Percentiles rank a stretch among this genome's conserved stretches.
These are phyloP conservation scores for Festucalex cinctus DNA, from an alignment of 2,113 vertebrate species.

Conservation along the genomic window DNA sequence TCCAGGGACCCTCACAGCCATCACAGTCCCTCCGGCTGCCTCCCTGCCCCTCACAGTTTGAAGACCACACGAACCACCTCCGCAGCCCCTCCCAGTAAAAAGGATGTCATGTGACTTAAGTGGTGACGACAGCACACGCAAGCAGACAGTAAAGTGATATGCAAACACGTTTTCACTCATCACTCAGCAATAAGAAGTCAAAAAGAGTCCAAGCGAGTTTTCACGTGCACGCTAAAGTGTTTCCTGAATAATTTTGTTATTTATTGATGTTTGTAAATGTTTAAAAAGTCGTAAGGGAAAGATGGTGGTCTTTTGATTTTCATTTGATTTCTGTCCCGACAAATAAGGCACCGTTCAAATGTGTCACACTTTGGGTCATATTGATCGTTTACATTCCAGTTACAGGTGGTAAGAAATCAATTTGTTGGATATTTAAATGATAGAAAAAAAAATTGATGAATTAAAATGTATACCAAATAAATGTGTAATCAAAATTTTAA, in stretches of 20 bases:
- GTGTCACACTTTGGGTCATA: slow-evolving; percentile 60
- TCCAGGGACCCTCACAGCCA: slow-evolving; percentile 71
- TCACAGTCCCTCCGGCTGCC: slow-evolving; percentile 76
- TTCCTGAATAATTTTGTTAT: slow-evolving; percentile 8
- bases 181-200: not conserved
- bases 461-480: not conserved
- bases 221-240: not conserved
- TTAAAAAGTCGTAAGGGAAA: not conserved
- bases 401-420: slow-evolving; percentile 10
- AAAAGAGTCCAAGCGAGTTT: not conserved
- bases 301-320: not conserved
- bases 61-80: slow-evolving; percentile 26
- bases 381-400: slow-evolving; percentile 55
- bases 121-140: not conserved
- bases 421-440: not conserved
- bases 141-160: not conserved
- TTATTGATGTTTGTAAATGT: slow-evolving; percentile 18
- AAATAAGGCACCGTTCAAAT: slow-evolving; percentile 11
- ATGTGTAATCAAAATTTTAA: no score
- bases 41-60: slow-evolving; percentile 87
- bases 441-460: no score
- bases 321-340: not conserved
- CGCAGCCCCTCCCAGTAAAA: no score
- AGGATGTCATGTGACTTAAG: not conserved
- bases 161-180: not conserved